Percentiles rank a stretch among this genome's conserved stretches.
phyloP scores from a whole-genome alignment of 2,797 vertebrate species.

The Protosalanx chinensis region DNA sequence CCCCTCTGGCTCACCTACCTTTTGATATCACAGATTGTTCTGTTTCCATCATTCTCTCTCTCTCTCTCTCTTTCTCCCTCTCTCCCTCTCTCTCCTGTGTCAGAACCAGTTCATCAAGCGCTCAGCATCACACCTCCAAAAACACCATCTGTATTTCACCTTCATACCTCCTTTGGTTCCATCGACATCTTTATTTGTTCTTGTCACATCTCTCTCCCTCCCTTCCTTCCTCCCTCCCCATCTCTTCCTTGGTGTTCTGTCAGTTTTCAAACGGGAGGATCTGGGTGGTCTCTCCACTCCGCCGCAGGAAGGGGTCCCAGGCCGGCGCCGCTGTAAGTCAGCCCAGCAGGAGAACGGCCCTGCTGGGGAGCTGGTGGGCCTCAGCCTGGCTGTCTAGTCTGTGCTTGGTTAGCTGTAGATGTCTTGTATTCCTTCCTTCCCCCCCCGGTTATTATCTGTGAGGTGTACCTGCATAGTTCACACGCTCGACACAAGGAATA shows the following conservation, averaged over 20 bases:
- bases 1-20: no score
- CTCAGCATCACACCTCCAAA: not conserved
- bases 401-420: not conserved
- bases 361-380: not conserved
- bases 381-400: slow-evolving; percentile 32
- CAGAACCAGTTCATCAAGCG: not conserved
- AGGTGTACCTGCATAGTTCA: no score
- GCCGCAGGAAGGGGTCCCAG: slow-evolving; percentile 62
- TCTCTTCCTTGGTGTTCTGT: slow-evolving; percentile 16
- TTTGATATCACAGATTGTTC: no score
- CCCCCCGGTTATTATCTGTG: no score
- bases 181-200: not conserved
- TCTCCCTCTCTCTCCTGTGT: not conserved
- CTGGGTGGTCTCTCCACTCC: slow-evolving; percentile 87
- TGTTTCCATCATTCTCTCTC: not conserved
- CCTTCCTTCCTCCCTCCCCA: not conserved
- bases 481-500: no score
- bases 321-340: slow-evolving; percentile 44
- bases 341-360: not conserved
- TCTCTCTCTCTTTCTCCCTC: slow-evolving; percentile 5
- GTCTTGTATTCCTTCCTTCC: no score
- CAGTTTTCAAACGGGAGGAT: slow-evolving; percentile 90
- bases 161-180: slow-evolving; percentile 3
- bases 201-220: not conserved
- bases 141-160: not conserved